Base-by-base conservation (phyloP, 2,113 vertebrate genomes). In the Gila orcuttii region DNA sequence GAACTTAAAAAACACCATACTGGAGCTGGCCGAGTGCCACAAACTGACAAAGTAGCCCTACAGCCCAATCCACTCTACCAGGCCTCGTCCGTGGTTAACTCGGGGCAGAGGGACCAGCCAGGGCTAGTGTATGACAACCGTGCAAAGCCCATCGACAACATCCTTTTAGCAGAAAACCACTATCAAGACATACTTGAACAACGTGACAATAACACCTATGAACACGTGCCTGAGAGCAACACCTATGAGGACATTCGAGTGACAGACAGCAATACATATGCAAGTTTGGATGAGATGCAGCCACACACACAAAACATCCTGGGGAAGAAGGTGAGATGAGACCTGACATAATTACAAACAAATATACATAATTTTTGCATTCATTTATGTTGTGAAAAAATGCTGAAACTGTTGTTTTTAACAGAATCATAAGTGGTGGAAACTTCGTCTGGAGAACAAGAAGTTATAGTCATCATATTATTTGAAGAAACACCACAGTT, bases 111-210 rank as follows among this genome's bases (percentile, higher is more conserved):
- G 8, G 69, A 47, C n/a, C 42, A 74, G 55, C 64, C 52, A 4
- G 62, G 12, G 76, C 21, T 21, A 31, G 19, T 50, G 8, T 62
- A 59, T 62, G 78, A 81, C 25, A 81, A 62, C 42, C 71, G 5
- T 28, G 28, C 28, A 25, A 82, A 42, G 33, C 45, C 15, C 23
- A 68, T 39, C 0, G 10, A 6, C 31, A 74, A 75, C 13, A 33
- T 23, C 19, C 13, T 68, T 21, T 31, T 55, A 81, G 5, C 71
- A 1, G 91, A 92, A 75, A 86, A 89, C 23, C 90, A 90, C 2
- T 93, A 93, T 4, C 90, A 94, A 87, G 83, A 23, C 10, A 87
- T 93, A n/a, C 86, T 89, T 0, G 85, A 73, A 21, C 82, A 76
- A 36, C 7, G 47, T 68, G 81, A 17, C 45, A 42, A n/a, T 36